Evolutionary conservation across 2,888 invertebrate species (phyloP).

Genomic region (Leptinotarsa rubiginosa): DNA sequence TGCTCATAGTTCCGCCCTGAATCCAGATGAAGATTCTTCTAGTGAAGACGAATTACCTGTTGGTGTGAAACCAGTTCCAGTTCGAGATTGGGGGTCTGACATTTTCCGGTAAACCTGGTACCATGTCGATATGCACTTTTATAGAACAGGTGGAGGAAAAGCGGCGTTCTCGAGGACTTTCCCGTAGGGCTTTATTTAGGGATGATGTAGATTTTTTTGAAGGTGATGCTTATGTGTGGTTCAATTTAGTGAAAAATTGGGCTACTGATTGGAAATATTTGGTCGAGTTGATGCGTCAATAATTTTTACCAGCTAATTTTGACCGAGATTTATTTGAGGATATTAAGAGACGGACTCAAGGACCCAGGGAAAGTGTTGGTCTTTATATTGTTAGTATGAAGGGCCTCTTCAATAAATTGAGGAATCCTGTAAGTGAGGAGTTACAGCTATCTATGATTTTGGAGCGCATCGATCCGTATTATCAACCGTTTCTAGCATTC

Average conservation of each 20-base stretch:
- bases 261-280: neutral
- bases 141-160: neutral
- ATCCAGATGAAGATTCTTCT: neutral
- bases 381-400: neutral
- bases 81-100: conserved; percentile 1
- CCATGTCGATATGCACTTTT: neutral
- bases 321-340: neutral
- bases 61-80: neutral
- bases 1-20: neutral
- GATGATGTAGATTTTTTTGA: neutral
- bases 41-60: neutral
- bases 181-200: neutral
- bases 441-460: neutral
- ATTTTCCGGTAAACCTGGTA: neutral
- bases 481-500: too few species aligned
- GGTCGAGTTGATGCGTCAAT: neutral
- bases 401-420: neutral
- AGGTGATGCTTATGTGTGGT: conserved; percentile 3
- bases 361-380: neutral
- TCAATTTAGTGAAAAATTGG: neutral
- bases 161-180: neutral
- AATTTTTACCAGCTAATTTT: neutral
- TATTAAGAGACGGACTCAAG: neutral
- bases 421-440: neutral
- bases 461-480: too few species aligned